A percentile compares a stretch with the other conserved stretches of the same genome.
Evolutionary conservation across 2,797 vertebrate genomes (phyloP).

Genomic region (Neomorphus geoffroyi): DNA sequence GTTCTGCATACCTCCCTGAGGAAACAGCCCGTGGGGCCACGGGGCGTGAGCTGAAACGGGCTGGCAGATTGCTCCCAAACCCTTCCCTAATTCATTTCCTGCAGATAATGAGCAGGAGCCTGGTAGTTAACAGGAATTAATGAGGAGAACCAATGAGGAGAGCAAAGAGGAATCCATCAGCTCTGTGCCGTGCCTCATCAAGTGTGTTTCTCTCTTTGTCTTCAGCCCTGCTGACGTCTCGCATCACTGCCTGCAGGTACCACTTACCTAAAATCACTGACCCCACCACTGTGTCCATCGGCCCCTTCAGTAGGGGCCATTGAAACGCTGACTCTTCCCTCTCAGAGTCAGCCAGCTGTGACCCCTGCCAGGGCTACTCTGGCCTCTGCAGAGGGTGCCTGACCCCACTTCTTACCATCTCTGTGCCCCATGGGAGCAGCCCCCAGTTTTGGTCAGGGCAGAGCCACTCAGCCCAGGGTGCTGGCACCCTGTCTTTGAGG

Average conservation of each 20-base stretch:
- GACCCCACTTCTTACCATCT: not conserved
- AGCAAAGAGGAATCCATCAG: not conserved
- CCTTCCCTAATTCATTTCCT: not conserved
- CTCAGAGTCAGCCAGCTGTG: not conserved
- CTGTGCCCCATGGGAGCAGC: rapidly evolving
- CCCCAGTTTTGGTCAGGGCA: not conserved
- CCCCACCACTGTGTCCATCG: rapidly evolving
- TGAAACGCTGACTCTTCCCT: not conserved
- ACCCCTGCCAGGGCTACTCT: not conserved
- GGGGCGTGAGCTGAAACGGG: rapidly evolving
- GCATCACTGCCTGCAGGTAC: too few relatives aligned
- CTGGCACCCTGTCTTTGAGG: not conserved
- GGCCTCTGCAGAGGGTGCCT: not conserved
- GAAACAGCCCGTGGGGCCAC: not conserved
- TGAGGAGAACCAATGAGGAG: not conserved
- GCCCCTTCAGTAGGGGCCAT: not conserved
- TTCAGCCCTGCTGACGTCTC: too few relatives aligned
- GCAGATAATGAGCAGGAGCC: not conserved
- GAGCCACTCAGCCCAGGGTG: not conserved
- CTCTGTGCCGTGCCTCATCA: not conserved
- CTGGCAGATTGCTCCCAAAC: not conserved
- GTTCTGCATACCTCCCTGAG: not conserved
- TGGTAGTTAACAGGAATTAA: not conserved
- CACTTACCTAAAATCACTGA: not conserved
- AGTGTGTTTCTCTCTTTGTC: not conserved